These are phyloP conservation scores for Falco berigora DNA, from an alignment of 2,797 vertebrate genomes.

Conservation along the genomic window DNA sequence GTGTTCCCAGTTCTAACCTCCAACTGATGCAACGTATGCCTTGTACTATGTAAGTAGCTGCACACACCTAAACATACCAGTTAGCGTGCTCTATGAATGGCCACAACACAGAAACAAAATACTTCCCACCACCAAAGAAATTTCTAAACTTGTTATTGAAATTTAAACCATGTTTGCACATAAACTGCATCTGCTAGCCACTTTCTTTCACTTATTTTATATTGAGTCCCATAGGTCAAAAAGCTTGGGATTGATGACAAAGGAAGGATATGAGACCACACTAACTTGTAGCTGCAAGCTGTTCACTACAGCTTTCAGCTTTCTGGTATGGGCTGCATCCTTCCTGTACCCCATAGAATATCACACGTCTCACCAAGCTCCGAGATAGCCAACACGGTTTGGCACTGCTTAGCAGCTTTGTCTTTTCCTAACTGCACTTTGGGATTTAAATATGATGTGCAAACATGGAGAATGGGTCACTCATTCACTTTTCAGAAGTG, in stretches of 20 bases:
- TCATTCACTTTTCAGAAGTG: background rate
- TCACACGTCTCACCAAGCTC: background rate
- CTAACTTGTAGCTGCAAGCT: background rate
- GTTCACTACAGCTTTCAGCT: background rate
- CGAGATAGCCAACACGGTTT: background rate
- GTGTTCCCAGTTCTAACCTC: background rate
- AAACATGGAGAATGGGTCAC: background rate
- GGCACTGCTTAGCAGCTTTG: background rate
- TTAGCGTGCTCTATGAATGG: background rate
- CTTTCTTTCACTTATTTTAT: background rate
- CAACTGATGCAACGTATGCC: fast-evolving
- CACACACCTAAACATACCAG: background rate
- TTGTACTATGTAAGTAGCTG: background rate
- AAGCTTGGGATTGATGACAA: background rate
- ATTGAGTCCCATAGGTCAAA: background rate
- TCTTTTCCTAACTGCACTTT: background rate
- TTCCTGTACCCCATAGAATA: background rate
- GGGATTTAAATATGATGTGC: background rate
- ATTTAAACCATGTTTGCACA: background rate
- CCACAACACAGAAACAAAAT: background rate
- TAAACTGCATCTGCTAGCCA: background rate
- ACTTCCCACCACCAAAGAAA: background rate
- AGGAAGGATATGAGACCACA: background rate
- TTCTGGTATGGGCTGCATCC: background rate
- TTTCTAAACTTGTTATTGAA: background rate